Evolutionary conservation across 2,888 invertebrate genomes (phyloP).

Genomic region (Carpatolechia fugitivella): DNA sequence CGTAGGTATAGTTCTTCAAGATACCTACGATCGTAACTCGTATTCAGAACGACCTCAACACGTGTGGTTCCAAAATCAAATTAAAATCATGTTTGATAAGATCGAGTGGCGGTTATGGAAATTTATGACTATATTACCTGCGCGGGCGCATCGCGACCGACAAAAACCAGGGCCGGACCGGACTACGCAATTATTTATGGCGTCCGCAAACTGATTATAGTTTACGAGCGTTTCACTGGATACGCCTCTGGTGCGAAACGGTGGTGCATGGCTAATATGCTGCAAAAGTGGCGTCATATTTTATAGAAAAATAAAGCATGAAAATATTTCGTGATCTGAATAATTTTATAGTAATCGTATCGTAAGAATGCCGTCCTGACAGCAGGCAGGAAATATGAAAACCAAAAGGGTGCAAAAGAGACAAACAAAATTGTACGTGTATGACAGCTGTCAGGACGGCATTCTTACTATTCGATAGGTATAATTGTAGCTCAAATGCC

Average conservation of each 20-base stretch:
- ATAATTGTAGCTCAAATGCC: conserved; percentile 5
- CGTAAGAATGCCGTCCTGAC: too few relatives aligned
- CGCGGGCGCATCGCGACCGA: conserved; percentile 69
- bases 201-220: conserved; percentile 74
- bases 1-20: conserved; percentile 13
- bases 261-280: conserved; percentile 39
- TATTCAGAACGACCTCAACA: conserved; percentile 63
- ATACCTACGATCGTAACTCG: conserved; percentile 71
- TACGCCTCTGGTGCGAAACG: conserved; percentile 55
- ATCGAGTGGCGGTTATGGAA: conserved; percentile 79
- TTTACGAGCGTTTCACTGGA: conserved; percentile 68
- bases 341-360: conserved; percentile 8
- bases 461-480: too few relatives aligned
- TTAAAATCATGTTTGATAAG: conserved; percentile 80
- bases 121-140: conserved; percentile 80
- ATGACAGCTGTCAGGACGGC: too few relatives aligned
- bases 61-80: conserved; percentile 78
- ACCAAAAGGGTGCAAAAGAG: too few relatives aligned
- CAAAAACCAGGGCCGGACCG: conserved; percentile 70
- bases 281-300: conserved; percentile 36
- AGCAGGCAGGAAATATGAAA: too few relatives aligned
- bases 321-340: not conserved
- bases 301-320: not conserved
- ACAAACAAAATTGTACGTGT: too few relatives aligned
- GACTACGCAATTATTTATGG: conserved; percentile 74